A percentile compares a stretch with the other conserved stretches of the same genome.
Conservation (phyloP, 2,797 vertebrate species). For the Hybognathus amarus region DNA sequence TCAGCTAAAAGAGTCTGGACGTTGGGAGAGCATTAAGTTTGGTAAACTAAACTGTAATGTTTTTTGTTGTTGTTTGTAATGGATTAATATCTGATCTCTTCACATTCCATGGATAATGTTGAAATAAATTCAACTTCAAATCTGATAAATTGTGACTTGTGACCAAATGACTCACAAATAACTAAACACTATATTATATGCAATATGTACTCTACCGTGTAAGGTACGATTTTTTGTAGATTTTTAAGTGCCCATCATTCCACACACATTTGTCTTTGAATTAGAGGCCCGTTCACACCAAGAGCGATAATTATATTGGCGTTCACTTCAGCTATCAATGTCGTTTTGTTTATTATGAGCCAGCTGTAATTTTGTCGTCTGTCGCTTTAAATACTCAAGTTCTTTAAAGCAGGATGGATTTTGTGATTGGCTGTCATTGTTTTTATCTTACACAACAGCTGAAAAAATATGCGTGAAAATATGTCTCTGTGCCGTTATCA, state of each 20-base stretch:
- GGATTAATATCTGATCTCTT: constrained; percentile 44
- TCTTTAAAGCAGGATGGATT: neutral
- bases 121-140: constrained; percentile 67
- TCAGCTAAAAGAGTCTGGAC: neutral
- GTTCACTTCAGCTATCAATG: neutral
- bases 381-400: neutral
- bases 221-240: neutral
- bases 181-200: neutral
- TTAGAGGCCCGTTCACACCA: neutral
- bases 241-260: neutral
- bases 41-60: constrained; percentile 13
- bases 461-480: too few relatives aligned
- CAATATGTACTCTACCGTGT: neutral
- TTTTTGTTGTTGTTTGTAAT: constrained; percentile 47
- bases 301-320: neutral
- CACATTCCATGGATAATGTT: constrained; percentile 69
- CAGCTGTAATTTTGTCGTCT: neutral
- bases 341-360: too few relatives aligned
- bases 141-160: neutral
- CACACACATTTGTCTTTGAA: neutral
- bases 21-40: neutral
- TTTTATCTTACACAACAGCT: neutral
- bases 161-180: neutral
- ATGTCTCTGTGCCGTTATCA: neutral
- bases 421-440: neutral